A percentile compares a stretch with the other conserved stretches of the same genome.
Conservation (phyloP, 2,797 vertebrate species). For the Sebastes matsubarae region DNA sequence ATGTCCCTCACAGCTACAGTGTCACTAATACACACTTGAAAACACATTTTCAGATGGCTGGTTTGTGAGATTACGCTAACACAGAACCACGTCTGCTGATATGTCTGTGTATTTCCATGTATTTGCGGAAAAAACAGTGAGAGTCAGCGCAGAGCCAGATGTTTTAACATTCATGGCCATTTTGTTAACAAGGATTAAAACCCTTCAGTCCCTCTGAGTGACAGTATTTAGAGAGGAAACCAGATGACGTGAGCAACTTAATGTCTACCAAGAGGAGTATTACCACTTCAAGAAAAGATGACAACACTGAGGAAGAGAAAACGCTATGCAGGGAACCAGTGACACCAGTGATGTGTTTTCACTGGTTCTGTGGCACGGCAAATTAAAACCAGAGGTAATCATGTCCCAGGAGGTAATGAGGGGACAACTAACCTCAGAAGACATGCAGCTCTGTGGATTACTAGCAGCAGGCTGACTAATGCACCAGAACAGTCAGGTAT, state of each 20-base stretch:
- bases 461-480: slow-evolving; percentile 69
- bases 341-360: slow-evolving; percentile 16
- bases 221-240: slow-evolving; percentile 24
- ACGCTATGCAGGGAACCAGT: background rate
- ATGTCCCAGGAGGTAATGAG: slow-evolving; percentile 28
- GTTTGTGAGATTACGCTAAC: slow-evolving; percentile 2
- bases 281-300: background rate
- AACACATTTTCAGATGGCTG: background rate
- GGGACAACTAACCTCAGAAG: slow-evolving; percentile 64
- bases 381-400: slow-evolving; percentile 34
- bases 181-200: slow-evolving; percentile 47
- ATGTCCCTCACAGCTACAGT: background rate
- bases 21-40: background rate
- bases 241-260: slow-evolving; percentile 27
- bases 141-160: slow-evolving; percentile 16
- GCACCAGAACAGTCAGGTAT: slow-evolving; percentile 66
- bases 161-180: slow-evolving; percentile 23
- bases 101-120: background rate
- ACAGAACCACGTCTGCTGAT: background rate
- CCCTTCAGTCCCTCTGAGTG: slow-evolving; percentile 20
- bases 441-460: slow-evolving; percentile 71
- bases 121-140: background rate
- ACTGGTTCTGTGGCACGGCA: slow-evolving; percentile 27
- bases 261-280: background rate
- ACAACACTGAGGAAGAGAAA: background rate